phyloP scores from a whole-genome alignment of 2,888 invertebrate genomes.

The Drosophila longiperda region DNA sequence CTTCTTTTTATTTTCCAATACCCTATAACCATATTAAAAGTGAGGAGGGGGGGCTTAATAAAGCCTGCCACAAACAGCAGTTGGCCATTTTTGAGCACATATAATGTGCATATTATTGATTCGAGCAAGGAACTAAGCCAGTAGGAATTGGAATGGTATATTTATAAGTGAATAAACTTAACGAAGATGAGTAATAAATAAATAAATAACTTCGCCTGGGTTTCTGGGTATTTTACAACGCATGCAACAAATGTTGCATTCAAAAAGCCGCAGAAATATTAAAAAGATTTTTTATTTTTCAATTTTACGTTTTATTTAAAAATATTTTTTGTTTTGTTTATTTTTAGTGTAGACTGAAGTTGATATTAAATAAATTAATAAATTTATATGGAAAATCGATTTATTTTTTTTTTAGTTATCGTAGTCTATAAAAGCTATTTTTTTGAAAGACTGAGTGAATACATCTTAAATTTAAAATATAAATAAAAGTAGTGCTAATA shows the following conservation, averaged over 20 bases:
- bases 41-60: background rate
- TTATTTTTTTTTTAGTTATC: background rate
- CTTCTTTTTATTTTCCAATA: constrained; percentile 17
- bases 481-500: too few species aligned
- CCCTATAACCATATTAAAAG: background rate
- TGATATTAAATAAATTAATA: too few species aligned
- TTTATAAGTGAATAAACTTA: background rate
- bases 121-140: background rate
- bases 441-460: too few species aligned
- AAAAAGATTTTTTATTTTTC: too few species aligned
- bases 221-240: background rate
- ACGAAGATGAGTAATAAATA: background rate
- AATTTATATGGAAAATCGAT: background rate
- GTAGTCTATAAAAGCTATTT: background rate
- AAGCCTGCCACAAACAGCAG: background rate
- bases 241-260: too few species aligned
- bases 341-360: too few species aligned
- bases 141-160: background rate
- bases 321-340: too few species aligned
- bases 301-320: too few species aligned
- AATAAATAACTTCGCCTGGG: background rate
- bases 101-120: background rate
- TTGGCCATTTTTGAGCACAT: background rate
- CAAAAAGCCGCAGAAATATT: too few species aligned
- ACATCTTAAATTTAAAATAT: background rate